These are phyloP conservation scores for Poeciliopsis prolifica DNA, from an alignment of 2,113 vertebrate genomes.

Conservation along the genomic window DNA sequence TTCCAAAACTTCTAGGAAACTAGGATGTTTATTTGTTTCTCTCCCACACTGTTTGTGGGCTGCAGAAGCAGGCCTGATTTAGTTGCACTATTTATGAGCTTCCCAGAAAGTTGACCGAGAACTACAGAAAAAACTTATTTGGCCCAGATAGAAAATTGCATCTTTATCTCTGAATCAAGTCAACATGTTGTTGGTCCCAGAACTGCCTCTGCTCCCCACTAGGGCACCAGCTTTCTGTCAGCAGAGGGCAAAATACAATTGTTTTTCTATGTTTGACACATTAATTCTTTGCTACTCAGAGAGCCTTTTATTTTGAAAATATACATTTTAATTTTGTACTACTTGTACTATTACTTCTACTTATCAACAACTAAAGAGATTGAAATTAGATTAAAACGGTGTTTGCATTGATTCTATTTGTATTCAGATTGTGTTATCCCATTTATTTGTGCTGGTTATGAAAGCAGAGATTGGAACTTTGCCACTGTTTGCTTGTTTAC, in stretches of 20 bases:
- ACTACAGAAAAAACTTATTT: slow-evolving; percentile 21
- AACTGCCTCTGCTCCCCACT: slow-evolving; percentile 21
- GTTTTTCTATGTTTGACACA: slow-evolving; percentile 34
- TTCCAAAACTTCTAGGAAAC: slow-evolving; percentile 82
- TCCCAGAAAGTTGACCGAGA: slow-evolving; percentile 30
- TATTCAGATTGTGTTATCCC: neutral
- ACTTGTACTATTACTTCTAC: neutral
- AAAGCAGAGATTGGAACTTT: slow-evolving; percentile 34
- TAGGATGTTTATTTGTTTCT: slow-evolving; percentile 68
- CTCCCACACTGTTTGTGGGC: slow-evolving; percentile 13
- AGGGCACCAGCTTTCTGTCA: slow-evolving; percentile 21
- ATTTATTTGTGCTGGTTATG: slow-evolving; percentile 36
- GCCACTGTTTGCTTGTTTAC: slow-evolving; percentile 47
- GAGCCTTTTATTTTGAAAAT: slow-evolving; percentile 1
- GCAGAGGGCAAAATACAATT: slow-evolving; percentile 5
- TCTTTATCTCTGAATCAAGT: slow-evolving; percentile 44
- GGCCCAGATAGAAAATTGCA: slow-evolving; percentile 28
- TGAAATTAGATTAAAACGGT: neutral
- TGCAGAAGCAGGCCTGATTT: slow-evolving; percentile 56
- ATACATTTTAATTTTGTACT: neutral
- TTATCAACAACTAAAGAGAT: too few species aligned
- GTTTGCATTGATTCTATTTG: neutral
- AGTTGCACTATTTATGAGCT: slow-evolving; percentile 43
- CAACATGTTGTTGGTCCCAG: slow-evolving; percentile 35
- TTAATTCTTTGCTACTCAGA: too few species aligned